A percentile compares a stretch with the other conserved stretches of the same genome.
Conservation (phyloP, 2,797 vertebrate genomes). For the Periparus ater region DNA sequence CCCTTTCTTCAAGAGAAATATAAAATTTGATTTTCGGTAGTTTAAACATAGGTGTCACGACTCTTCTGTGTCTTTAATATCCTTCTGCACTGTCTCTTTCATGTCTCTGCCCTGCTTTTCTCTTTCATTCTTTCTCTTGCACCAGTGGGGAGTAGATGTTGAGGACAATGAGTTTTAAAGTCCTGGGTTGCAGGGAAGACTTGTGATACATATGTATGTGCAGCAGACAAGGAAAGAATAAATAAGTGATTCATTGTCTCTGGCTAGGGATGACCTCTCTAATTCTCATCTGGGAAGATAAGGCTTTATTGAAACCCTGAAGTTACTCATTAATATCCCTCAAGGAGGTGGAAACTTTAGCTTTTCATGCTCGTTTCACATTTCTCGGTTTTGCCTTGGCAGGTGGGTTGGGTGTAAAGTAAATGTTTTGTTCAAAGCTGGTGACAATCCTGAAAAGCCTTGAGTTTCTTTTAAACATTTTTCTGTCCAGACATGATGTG, state of each 20-base stretch:
- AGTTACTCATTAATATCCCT: constrained; percentile 57
- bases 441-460: background rate
- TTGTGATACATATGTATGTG: background rate
- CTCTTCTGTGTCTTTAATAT: background rate
- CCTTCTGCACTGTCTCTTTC: background rate
- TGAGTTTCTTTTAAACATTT: background rate
- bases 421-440: background rate
- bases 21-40: background rate
- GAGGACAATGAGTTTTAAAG: background rate
- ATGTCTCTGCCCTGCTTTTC: background rate
- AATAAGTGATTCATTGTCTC: constrained; percentile 25
- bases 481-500: background rate
- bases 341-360: constrained; percentile 34
- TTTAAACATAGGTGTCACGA: background rate
- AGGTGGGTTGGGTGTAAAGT: background rate
- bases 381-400: background rate
- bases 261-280: constrained; percentile 19
- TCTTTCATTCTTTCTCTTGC: background rate
- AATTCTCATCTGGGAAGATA: constrained; percentile 35
- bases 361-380: background rate
- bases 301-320: constrained; percentile 18
- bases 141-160: background rate
- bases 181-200: background rate
- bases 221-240: background rate
- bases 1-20: background rate